Evolutionary conservation across 2,797 vertebrate genomes (phyloP).

Genomic region (Anas acuta): DNA sequence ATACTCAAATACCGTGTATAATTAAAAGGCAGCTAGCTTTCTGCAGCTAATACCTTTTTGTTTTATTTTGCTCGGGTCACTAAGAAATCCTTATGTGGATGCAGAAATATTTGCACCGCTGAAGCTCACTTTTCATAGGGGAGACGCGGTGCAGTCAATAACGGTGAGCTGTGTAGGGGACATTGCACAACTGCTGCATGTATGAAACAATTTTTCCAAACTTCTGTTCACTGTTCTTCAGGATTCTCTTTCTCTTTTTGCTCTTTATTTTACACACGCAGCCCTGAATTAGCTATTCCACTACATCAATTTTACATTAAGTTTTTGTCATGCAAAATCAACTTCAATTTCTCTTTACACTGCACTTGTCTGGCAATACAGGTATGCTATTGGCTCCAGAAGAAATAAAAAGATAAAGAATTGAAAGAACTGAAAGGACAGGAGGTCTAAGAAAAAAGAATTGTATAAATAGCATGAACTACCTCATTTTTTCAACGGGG

Average conservation of each 20-base stretch:
- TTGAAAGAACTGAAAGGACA: background rate
- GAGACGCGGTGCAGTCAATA: background rate
- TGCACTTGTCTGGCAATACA: background rate
- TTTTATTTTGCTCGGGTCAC: background rate
- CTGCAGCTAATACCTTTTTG: background rate
- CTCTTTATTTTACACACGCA: background rate
- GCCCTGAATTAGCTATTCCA: background rate
- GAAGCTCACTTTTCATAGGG: background rate
- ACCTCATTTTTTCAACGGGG: conserved; percentile 29
- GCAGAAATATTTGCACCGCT: background rate
- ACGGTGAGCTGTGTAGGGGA: background rate
- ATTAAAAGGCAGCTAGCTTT: conserved; percentile 20
- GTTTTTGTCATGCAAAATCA: conserved; percentile 53
- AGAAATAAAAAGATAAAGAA: conserved; percentile 8
- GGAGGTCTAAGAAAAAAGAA: conserved; percentile 18
- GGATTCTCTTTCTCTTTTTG: background rate
- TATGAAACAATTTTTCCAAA: background rate
- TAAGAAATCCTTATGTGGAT: background rate
- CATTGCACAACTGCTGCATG: background rate
- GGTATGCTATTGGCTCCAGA: background rate
- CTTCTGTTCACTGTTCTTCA: background rate
- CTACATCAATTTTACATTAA: conserved; percentile 12
- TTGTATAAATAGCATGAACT: conserved; percentile 6
- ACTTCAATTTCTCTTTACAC: conserved; percentile 16
- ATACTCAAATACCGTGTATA: background rate